Base-by-base conservation (phyloP, 2,888 invertebrate genomes). In the Nephrotoma appendiculata region DNA sequence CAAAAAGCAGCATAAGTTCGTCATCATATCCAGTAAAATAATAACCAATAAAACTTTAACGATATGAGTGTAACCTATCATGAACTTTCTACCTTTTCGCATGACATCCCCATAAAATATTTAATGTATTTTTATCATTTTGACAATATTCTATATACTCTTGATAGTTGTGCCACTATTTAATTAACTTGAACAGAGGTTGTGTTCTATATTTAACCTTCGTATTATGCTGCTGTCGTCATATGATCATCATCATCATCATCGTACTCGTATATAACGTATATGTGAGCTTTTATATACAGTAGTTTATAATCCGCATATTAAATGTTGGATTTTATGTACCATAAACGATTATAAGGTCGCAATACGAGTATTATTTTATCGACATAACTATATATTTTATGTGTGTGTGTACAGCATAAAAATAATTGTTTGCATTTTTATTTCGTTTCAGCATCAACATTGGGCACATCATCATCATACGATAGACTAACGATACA, bases 401-500 rank as follows among this genome's bases (percentile, higher is more conserved):
- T 71, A 71, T 71, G 7, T 31, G 15, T 57, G 31, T 31, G 19
- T 15, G 19, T 6, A 19, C 1, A 15, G 31, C 31, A 71, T 6
- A 6, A 52, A 52, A 52, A 71, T 9, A 84, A 83, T n/a, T 84
- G n/a, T 42, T 42, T 15, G 41, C 9, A 12, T 42, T 84, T 5
- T 83, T 83, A 11, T 84, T 9, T 84, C 83, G 7, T 87, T 88
- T 7, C 89, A 91, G 91, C 88, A 87, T 88, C 88, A 87, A 90
- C 89, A 87, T 88, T 88, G 88, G 91, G 89, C 88, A 91, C 89
- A 88, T 90, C 19, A 19, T 90, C 19, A 19, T 19, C 90, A 87
- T 89, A 89, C 86, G 90, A 90, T 87, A 88, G 89, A 87, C 89
- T 91, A 45, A 89, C 89, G 83, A 89, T 91, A 41, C 90, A 89